Evolutionary conservation across 2,113 vertebrate genomes (phyloP).

Genomic region (Muscicapa adusta): DNA sequence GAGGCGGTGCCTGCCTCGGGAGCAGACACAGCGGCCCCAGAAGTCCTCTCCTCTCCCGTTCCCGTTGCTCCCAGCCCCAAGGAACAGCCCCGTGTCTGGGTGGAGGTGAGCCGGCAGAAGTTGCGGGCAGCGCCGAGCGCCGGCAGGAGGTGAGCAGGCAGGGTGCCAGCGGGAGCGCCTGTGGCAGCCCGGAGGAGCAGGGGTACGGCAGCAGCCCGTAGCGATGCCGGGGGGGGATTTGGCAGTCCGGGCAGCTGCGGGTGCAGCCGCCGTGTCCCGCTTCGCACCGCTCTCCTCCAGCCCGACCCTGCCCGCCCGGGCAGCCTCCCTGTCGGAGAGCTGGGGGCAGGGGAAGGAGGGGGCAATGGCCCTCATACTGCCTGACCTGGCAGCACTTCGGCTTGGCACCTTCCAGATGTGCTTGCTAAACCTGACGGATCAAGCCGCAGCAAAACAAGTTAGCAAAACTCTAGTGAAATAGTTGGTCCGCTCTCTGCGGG

Average conservation of each 20-base stretch:
- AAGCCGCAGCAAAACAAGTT: background rate
- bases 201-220: accelerated
- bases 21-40: background rate
- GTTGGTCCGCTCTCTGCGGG: accelerated
- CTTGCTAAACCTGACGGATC: background rate
- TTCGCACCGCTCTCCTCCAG: accelerated
- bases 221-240: accelerated
- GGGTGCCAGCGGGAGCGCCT: background rate
- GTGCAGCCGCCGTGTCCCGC: accelerated
- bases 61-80: background rate
- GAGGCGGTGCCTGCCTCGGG: background rate
- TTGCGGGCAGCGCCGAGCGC: background rate
- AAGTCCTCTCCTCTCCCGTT: background rate
- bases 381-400: accelerated
- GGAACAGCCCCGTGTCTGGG: background rate
- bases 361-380: accelerated
- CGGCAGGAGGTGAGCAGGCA: background rate
- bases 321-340: background rate
- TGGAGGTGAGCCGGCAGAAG: background rate
- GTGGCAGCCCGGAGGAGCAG: background rate
- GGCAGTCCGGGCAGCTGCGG: accelerated
- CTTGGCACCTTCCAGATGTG: background rate
- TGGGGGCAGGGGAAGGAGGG: background rate
- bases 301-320: accelerated
- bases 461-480: background rate